Base-by-base conservation (phyloP, 2,113 vertebrate species). In the Ochotona princeps region DNA sequence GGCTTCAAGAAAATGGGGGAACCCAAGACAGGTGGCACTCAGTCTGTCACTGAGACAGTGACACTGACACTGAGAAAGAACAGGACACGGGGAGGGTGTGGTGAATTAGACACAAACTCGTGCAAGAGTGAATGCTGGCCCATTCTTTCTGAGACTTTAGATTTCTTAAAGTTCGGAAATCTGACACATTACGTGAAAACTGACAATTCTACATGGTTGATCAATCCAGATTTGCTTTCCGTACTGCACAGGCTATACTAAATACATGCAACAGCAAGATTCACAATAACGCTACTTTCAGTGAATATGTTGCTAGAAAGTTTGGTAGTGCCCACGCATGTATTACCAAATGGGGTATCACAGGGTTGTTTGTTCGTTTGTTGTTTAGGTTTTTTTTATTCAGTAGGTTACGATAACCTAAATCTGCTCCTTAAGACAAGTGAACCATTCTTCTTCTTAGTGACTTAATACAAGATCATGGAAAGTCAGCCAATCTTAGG, bases 31-130 rank as follows among this genome's bases (percentile, higher is more conserved):
- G 25, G 17, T 8, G 57, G 47, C 75, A 15, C 9, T 73, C 67
- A 12, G 23, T 11, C 26, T 78, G 28, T 51, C 75, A 28, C 12
- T 47, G 32, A 85, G 44, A 49, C 30, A 38, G n/a, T n/a, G n/a
- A n/a, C n/a, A n/a, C n/a, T n/a, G n/a, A n/a, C n/a, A n/a, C n/a
- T n/a, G n/a, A n/a, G n/a, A n/a, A n/a, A n/a, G n/a, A n/a, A 72
- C 2, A 23, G 18, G 8, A 1, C 7, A 8, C 10, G 8, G 5
- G 49, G 20, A 49, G 1, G 18, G n/a, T 10, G 10, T n/a, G 35
- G 32, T 6, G 38, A 91, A 81, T 35, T 3, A 44, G 63, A 73
- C 23, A 14, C 17, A 63, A 49, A 72, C 5, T 1, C 57, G 47
- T 20, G 38, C 66, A 63, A 51, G 21, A 75, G 13, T 1, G 1